phyloP scores from a whole-genome alignment of 2,113 vertebrate species.

The Mellivora capensis region DNA sequence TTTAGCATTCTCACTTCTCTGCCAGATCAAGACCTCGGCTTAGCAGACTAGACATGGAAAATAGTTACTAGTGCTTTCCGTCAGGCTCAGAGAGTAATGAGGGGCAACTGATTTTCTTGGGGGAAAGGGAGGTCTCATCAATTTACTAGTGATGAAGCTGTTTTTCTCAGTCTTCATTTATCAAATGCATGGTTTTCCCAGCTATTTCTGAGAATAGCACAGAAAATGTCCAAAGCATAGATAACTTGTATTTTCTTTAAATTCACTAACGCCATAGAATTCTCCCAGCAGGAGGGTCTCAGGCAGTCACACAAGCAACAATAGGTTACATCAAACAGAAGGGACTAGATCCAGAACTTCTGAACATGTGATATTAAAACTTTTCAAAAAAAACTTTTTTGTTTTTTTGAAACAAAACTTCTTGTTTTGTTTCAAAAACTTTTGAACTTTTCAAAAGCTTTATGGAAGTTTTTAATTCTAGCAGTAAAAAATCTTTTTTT shows the following conservation, averaged over 20 bases:
- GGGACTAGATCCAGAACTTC: constrained; percentile 12
- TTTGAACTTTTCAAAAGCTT: constrained; percentile 48
- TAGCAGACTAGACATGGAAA: constrained; percentile 67
- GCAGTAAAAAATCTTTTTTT: neutral
- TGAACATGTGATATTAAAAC: constrained; percentile 61
- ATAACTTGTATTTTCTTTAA: constrained; percentile 34
- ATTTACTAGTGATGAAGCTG: neutral
- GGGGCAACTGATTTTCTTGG: neutral
- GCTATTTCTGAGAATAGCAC: neutral
- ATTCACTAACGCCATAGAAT: neutral
- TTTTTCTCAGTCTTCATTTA: constrained; percentile 25
- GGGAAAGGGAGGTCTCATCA: neutral
- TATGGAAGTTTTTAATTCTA: constrained; percentile 52
- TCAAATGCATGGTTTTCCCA: neutral
- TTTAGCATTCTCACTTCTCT: constrained; percentile 70
- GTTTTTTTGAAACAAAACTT: too few relatives aligned
- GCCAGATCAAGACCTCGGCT: constrained; percentile 71
- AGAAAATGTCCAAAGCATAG: neutral
- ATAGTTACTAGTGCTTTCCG: constrained; percentile 59
- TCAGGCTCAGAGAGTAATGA: neutral
- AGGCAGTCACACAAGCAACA: neutral
- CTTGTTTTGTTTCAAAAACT: too few relatives aligned
- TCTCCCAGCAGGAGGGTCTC: neutral
- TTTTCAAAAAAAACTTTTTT: too few relatives aligned
- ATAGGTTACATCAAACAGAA: constrained; percentile 10